phyloP scores from a whole-genome alignment of 2,797 vertebrate species.

The Anniella stebbinsi region DNA sequence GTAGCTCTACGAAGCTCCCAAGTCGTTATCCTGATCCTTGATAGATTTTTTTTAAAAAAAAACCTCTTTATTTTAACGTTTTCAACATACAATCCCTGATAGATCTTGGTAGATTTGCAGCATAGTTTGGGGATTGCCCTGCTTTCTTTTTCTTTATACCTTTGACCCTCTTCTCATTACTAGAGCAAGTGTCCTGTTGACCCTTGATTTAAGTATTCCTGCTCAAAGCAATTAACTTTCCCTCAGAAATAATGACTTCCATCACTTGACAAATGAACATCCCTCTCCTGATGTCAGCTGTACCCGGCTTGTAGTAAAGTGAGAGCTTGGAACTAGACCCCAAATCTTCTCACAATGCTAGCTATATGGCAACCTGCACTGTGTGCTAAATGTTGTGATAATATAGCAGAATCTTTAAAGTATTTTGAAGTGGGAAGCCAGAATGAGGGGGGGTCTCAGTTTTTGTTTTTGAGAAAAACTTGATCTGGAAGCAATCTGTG shows the following conservation, averaged over 20 bases:
- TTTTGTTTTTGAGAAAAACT: neutral
- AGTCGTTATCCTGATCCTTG: neutral
- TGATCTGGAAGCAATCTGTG: neutral
- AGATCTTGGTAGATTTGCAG: neutral
- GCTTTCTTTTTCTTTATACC: neutral
- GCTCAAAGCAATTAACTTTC: neutral
- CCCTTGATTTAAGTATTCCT: neutral
- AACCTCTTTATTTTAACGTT: too few species aligned
- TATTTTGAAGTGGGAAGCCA: neutral
- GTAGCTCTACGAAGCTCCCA: neutral
- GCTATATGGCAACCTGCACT: neutral
- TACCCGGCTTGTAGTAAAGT: neutral
- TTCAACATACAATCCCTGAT: too few species aligned
- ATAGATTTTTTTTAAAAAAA: too few species aligned
- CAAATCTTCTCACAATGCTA: too few species aligned
- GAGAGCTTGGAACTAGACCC: neutral
- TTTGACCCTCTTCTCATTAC: neutral
- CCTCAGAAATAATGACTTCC: slow-evolving; percentile 3
- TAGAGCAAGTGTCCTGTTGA: neutral
- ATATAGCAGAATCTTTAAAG: neutral
- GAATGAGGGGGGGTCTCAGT: neutral
- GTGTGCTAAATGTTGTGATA: neutral
- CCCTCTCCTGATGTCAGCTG: neutral
- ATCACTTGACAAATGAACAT: neutral
- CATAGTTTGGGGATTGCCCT: neutral